Evolutionary conservation across 2,888 invertebrate species (phyloP).

Genomic region (Eucera pruinosa): DNA sequence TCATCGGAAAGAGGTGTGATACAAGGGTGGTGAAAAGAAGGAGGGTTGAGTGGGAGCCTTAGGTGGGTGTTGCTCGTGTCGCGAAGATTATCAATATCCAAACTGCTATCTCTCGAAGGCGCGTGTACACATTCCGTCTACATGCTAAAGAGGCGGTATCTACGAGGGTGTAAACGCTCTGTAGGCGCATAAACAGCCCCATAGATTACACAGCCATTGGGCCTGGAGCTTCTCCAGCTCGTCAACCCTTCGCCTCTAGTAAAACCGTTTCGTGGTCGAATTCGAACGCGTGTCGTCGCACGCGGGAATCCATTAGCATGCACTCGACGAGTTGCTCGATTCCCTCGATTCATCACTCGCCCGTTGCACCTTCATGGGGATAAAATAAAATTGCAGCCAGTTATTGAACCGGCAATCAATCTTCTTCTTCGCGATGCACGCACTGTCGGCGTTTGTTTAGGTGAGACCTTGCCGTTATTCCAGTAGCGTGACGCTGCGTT

Average conservation of each 20-base stretch:
- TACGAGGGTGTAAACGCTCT: constrained; percentile 72
- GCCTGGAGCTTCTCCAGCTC: constrained; percentile 40
- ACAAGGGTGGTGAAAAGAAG: constrained; percentile 16
- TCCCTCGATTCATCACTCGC: constrained; percentile 49
- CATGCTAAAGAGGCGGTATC: constrained; percentile 70
- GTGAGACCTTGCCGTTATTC: neutral
- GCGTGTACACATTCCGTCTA: constrained; percentile 65
- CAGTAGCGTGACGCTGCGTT: neutral
- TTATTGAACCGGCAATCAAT: constrained; percentile 54
- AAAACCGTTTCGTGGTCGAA: constrained; percentile 56
- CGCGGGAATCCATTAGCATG: constrained; percentile 48
- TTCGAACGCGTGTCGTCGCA: constrained; percentile 33
- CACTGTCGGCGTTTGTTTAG: constrained; percentile 35
- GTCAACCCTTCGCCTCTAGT: constrained; percentile 18
- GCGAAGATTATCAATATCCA: constrained; percentile 79
- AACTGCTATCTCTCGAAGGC: constrained; percentile 70
- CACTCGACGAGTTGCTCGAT: constrained; percentile 38
- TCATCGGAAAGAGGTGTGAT: constrained; percentile 51
- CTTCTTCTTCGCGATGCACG: constrained; percentile 29
- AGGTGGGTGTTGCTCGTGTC: constrained; percentile 53
- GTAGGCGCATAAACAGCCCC: constrained; percentile 71
- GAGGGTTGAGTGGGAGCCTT: neutral
- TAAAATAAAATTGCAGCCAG: constrained; percentile 50
- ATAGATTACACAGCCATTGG: constrained; percentile 75
- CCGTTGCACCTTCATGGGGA: constrained; percentile 18